phyloP scores from a whole-genome alignment of 2,888 invertebrate genomes.

The Oscheius sp. region DNA sequence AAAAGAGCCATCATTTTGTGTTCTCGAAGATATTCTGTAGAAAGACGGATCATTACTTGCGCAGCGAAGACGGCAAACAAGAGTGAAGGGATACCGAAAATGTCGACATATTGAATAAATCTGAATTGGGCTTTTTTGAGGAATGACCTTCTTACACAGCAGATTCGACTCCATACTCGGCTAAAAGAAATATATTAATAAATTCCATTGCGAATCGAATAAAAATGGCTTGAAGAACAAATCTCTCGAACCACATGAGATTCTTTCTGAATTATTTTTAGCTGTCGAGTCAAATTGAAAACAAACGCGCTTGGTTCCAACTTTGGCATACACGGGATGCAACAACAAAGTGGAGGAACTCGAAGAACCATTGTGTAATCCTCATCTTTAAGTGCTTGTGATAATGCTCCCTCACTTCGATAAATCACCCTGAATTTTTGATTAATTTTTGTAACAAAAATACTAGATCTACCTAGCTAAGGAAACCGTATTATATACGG shows the following conservation, averaged over 20 bases:
- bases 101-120: constrained; percentile 17
- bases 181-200: constrained; percentile 17
- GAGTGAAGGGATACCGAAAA: constrained; percentile 11
- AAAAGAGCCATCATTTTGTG: constrained; percentile 27
- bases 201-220: constrained; percentile 12
- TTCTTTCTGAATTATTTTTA: not conserved
- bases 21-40: constrained; percentile 8
- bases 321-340: constrained; percentile 20
- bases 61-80: constrained; percentile 20
- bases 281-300: not conserved
- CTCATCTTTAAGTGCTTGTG: not conserved
- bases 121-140: not conserved
- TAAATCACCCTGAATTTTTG: constrained; percentile 21
- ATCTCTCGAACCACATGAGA: constrained; percentile 13
- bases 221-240: constrained; percentile 17
- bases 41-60: constrained; percentile 23
- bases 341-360: constrained; percentile 22
- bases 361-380: constrained; percentile 10
- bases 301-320: constrained; percentile 8
- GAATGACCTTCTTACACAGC: not conserved
- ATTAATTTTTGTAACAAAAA: too few species aligned
- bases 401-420: not conserved
- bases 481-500: constrained; percentile 3
- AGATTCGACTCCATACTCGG: constrained; percentile 21
- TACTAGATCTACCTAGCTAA: not conserved